Evolutionary conservation across 2,113 vertebrate genomes (phyloP), one percentile per base, ranked within the genome.

Genomic region (Cranoglanis bouderius): DNA sequence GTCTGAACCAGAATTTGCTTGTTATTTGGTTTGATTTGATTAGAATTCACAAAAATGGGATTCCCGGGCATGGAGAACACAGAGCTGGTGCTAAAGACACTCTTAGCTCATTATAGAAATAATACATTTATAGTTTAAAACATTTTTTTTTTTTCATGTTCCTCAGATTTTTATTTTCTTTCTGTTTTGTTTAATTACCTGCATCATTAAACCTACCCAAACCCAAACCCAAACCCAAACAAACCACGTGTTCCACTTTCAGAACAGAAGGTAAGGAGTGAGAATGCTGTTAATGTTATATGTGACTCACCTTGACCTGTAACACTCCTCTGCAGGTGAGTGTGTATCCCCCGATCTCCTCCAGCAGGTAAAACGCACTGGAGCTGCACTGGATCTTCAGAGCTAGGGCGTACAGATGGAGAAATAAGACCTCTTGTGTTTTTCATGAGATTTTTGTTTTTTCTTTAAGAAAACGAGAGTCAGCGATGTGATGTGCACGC

Each of bases 311-410:
- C 96, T 98, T 98, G 84, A 98, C 95, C 95, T 97, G 96, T 89
- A 97, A 91, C 85, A 93, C 95, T 59, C 97, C 97, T 90, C 97
- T 92, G 87, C 97, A 98, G 87, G 94, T 91, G 90, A 98, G 90
- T 86, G 94, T 57, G 88, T 97, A 98, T 59, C 97, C 95, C 12
- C 97, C 94, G 70, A 98, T 96, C 95, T 97, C 96, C 94, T 98
- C 95, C 94, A 98, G 94, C 91, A 98, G 95, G 94, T 96, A 96
- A 84, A 96, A 95, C 0, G 94, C 21, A 51, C 93, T 97, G 88
- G 95, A 95, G 92, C 97, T 98, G 92, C 96, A 97, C 93, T 98
- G 97, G 93, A 97, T 97, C 95, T 98, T 97, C 92, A 98, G 92
- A 21, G 97, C 97, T 98, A 26, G 0, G 8, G 12, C 0, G 18